Conservation (phyloP, 2,113 vertebrate species). For the Panthera tigris region DNA sequence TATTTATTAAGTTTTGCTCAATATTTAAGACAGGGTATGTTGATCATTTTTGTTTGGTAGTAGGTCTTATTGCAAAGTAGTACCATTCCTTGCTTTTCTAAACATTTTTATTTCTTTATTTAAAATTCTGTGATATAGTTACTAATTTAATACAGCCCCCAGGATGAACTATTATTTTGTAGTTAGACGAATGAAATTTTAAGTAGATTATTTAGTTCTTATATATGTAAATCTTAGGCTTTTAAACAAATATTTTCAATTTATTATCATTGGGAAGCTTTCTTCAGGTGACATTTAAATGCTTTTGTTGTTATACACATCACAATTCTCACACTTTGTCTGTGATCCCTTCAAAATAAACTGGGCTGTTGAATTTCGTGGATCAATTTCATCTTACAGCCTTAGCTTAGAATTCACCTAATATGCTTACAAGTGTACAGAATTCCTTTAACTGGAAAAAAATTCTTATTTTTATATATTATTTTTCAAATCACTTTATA, state of each 20-base stretch:
- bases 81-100: background rate
- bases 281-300: background rate
- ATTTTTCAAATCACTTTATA: background rate
- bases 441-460: background rate
- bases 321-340: background rate
- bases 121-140: background rate
- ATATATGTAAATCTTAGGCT: background rate
- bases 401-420: background rate
- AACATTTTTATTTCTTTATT: background rate
- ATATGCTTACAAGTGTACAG: background rate
- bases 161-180: background rate
- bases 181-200: background rate
- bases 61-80: background rate
- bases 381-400: background rate
- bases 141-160: background rate
- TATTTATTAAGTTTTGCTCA: background rate
- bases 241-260: background rate
- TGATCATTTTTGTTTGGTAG: background rate
- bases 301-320: background rate
- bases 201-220: background rate
- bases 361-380: background rate
- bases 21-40: background rate
- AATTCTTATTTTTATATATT: background rate
- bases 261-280: constrained; percentile 1
- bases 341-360: background rate